phyloP scores from a whole-genome alignment of 2,888 invertebrate species.

The Ornithoptera priamus region DNA sequence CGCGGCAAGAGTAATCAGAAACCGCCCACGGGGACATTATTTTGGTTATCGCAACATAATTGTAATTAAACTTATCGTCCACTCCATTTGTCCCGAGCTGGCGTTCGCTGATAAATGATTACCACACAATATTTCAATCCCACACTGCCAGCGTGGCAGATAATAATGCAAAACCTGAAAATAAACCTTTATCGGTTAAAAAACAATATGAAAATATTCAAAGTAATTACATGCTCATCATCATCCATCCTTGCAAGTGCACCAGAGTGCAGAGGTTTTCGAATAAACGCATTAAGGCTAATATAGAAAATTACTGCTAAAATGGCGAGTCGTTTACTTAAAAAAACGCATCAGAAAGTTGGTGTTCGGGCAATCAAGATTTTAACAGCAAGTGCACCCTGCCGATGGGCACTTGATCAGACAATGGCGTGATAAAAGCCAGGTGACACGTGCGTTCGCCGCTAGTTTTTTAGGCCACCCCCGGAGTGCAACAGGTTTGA shows the following conservation, averaged over 20 bases:
- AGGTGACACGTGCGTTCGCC: slow-evolving; percentile 67
- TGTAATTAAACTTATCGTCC: slow-evolving; percentile 28
- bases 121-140: slow-evolving; percentile 25
- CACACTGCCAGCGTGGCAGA: slow-evolving; percentile 18
- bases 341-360: slow-evolving; percentile 32
- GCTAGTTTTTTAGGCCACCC: slow-evolving; percentile 58
- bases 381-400: slow-evolving; percentile 42
- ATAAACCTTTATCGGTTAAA: too few relatives aligned
- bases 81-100: slow-evolving; percentile 15
- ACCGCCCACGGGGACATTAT: slow-evolving; percentile 26
- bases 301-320: neutral
- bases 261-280: too few relatives aligned
- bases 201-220: too few relatives aligned
- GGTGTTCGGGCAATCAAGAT: slow-evolving; percentile 44
- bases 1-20: slow-evolving; percentile 20
- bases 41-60: slow-evolving; percentile 23
- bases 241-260: too few relatives aligned
- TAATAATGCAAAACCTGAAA: slow-evolving; percentile 14
- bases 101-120: slow-evolving; percentile 22
- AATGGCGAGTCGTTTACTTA: slow-evolving; percentile 15
- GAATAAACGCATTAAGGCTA: too few relatives aligned
- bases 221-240: too few relatives aligned
- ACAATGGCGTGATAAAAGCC: slow-evolving; percentile 59
- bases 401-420: slow-evolving; percentile 43
- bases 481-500: slow-evolving; percentile 51